Evolutionary conservation across 1,140 invertebrate species (phyloP).

Genomic region (Hycleus cichorii): DNA sequence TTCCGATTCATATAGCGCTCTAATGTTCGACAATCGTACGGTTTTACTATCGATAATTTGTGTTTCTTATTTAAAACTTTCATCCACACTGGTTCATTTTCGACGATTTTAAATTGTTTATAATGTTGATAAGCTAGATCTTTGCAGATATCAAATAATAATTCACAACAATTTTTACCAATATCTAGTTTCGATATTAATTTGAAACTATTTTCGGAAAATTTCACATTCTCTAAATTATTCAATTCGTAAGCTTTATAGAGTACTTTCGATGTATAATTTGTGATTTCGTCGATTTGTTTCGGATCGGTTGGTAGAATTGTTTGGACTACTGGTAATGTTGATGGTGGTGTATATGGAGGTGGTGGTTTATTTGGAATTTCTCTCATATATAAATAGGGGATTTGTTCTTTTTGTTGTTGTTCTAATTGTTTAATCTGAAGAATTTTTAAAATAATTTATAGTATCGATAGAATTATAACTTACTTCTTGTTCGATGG

Average conservation of each 20-base stretch:
- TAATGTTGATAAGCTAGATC: conserved; percentile 52
- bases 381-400: conserved; percentile 52
- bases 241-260: conserved; percentile 42
- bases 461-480: not conserved
- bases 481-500: conserved; percentile 54
- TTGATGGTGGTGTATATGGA: conserved; percentile 55
- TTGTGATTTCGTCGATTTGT: conserved; percentile 44
- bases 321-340: conserved; percentile 32
- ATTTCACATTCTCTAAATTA: conserved; percentile 39
- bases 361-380: conserved; percentile 68
- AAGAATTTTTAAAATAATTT: conserved; percentile 13
- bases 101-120: conserved; percentile 40
- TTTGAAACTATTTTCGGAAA: conserved; percentile 38
- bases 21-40: conserved; percentile 41
- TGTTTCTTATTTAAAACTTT: conserved; percentile 39
- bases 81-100: conserved; percentile 49
- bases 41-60: conserved; percentile 40
- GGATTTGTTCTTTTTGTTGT: conserved; percentile 47
- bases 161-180: conserved; percentile 42
- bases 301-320: conserved; percentile 44
- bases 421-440: conserved; percentile 54
- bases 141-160: conserved; percentile 59
- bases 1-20: conserved; percentile 49
- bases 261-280: conserved; percentile 43
- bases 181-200: conserved; percentile 32